Conservation (phyloP, 2,113 vertebrate species). For the Galemys pyrenaicus region DNA sequence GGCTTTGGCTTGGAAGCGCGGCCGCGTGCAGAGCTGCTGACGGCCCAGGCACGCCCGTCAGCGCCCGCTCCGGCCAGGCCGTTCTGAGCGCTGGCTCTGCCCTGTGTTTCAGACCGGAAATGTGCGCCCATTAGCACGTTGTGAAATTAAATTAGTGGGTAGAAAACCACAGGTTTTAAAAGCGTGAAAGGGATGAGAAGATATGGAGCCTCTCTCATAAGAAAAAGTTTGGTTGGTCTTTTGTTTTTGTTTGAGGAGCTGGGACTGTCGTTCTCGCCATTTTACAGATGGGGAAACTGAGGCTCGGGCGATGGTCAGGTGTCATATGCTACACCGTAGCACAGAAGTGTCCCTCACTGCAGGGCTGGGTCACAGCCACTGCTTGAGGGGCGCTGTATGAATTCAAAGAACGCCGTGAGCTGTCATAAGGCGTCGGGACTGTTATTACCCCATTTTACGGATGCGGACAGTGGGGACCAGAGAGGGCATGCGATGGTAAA, state of each 20-base stretch:
- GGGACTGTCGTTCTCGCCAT: neutral
- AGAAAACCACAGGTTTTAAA: neutral
- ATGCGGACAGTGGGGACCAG: neutral
- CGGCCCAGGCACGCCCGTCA: rapidly evolving
- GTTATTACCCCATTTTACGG: neutral
- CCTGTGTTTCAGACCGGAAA: neutral
- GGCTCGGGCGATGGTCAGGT: neutral
- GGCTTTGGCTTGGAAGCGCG: rapidly evolving
- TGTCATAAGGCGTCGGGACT: neutral
- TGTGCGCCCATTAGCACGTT: neutral
- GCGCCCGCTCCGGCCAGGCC: neutral
- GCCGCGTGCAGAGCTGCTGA: rapidly evolving
- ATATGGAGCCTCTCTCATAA: neutral
- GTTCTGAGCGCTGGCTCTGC: neutral
- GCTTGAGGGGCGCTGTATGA: neutral
- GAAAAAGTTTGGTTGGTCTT: neutral
- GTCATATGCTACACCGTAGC: rapidly evolving
- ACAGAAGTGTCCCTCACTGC: neutral
- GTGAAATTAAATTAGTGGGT: neutral
- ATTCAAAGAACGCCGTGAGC: neutral
- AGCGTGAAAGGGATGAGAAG: no score
- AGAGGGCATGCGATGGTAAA: neutral
- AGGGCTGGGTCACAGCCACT: neutral
- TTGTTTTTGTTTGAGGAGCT: neutral
- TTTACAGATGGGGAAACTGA: slow-evolving; percentile 23